These are phyloP conservation scores for Drosophila quasianomalipes DNA, from an alignment of 2,888 invertebrate species.

Conservation along the genomic window DNA sequence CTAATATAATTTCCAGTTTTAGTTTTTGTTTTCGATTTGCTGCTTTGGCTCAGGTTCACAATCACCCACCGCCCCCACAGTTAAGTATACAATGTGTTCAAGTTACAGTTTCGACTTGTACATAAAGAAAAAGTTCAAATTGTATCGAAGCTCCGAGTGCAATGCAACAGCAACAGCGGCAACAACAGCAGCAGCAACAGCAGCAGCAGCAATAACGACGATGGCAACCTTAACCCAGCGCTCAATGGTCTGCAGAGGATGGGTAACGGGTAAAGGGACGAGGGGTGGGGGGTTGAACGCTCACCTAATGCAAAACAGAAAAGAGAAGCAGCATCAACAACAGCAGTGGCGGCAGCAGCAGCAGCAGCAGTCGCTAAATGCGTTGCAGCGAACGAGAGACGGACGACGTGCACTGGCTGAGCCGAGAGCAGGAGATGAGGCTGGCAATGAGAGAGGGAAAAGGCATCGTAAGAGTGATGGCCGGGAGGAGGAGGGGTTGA, in stretches of 20 bases:
- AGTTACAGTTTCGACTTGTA: conserved; percentile 45
- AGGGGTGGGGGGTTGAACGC: conserved; percentile 9
- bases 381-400: conserved; percentile 51
- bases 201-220: conserved; percentile 28
- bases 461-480: background rate
- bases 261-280: background rate
- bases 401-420: conserved; percentile 42
- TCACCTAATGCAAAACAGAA: conserved; percentile 65
- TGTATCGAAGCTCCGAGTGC: conserved; percentile 73
- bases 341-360: conserved; percentile 13
- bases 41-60: background rate
- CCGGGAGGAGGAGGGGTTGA: background rate
- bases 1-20: background rate
- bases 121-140: conserved; percentile 78
- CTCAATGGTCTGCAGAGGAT: conserved; percentile 31
- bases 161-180: conserved; percentile 37
- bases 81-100: conserved; percentile 15
- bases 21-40: background rate
- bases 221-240: conserved; percentile 65
- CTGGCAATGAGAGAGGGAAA: conserved; percentile 15
- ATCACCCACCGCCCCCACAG: background rate
- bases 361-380: conserved; percentile 41
- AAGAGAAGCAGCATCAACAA: conserved; percentile 35
- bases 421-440: conserved; percentile 33
- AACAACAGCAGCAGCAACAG: conserved; percentile 30